Evolutionary conservation across 2,797 vertebrate species (phyloP), one percentile per base, ranked within the genome.

Genomic region (Aldrovandia affinis): DNA sequence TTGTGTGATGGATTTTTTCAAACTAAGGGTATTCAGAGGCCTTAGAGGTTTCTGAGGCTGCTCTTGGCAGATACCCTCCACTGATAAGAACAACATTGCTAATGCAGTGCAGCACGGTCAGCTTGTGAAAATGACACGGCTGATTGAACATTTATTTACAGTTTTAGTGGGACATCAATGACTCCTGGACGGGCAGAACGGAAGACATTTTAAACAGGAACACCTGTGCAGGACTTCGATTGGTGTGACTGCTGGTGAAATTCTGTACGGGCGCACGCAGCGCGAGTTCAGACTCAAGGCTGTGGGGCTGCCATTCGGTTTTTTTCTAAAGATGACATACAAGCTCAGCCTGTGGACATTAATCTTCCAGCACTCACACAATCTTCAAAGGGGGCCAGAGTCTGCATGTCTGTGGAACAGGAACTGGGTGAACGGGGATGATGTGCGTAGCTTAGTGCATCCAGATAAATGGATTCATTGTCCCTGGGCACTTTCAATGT

Each of bases 191-290:
- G 6, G 12, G 47, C 47, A 50, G 6, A 50, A 28, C 25, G 6
- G n/a, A 8, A 25, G 25, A 22, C 2, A 28, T 30, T 9, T 30
- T 28, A 63, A 5, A 63, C 25, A 63, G 59, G 59, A 63, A 63
- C 59, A 63, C n/a, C 59, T 63, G 59, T 63, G n/a, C 59, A n/a
- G 59, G 59, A 63, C 59, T 63, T 63, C 59, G 28, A 28, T n/a
- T 10, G n/a, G 59, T 63, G 59, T 63, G 59, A 63, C 25, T 2
- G n/a, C 25, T 63, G 59, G 59, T 63, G 3, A 63, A 63, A 63
- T 63, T 63, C 59, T 8, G n/a, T 6, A 63, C 10, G 25, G 28
- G 28, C 9, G 25, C 9, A 28, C 25, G 25, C 12, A 50, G 47
- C 28, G 28, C 28, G 59, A 63, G 25, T 63, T 63, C 59, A 63